These are phyloP conservation scores for Toxonevra muliebris DNA, from an alignment of 2,888 invertebrate genomes.

Conservation along the genomic window DNA sequence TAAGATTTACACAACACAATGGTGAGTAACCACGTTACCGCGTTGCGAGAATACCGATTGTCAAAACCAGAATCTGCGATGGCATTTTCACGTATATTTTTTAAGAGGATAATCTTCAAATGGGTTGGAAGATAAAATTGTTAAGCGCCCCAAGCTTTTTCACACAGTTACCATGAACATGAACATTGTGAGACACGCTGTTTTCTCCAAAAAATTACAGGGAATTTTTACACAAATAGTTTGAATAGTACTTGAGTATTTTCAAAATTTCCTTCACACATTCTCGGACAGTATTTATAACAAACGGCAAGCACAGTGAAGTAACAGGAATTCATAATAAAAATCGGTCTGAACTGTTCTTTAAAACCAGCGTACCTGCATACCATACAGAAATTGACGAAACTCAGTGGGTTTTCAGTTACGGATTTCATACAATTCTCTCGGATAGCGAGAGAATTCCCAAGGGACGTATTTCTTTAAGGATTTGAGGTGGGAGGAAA, in stretches of 20 bases:
- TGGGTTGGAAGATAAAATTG: conserved; percentile 31
- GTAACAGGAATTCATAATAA: too few relatives aligned
- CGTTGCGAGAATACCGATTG: too few relatives aligned
- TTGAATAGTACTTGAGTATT: conserved; percentile 16
- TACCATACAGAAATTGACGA: conserved; percentile 29
- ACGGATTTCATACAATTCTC: conserved; percentile 19
- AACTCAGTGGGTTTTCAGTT: too few relatives aligned
- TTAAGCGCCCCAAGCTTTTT: conserved; percentile 26
- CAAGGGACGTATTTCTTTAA: too few relatives aligned
- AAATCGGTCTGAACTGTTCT: conserved; percentile 17
- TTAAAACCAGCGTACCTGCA: conserved; percentile 22
- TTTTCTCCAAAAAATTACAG: conserved; percentile 31
- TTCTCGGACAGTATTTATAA: conserved; percentile 27
- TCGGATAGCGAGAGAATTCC: conserved; percentile 15
- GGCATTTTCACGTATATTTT: conserved; percentile 33
- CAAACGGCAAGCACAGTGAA: conserved; percentile 23
- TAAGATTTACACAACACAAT: too few relatives aligned
- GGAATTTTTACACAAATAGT: conserved; percentile 29
- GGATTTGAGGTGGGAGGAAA: too few relatives aligned
- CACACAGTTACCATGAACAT: conserved; percentile 25
- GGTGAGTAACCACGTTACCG: too few relatives aligned
- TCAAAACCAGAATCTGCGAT: conserved; percentile 30
- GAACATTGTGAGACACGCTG: conserved; percentile 29
- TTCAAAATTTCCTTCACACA: conserved; percentile 23
- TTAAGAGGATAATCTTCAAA: conserved; percentile 34